Evolutionary conservation across 2,888 invertebrate genomes (phyloP).

Genomic region (Orgyia antiqua): DNA sequence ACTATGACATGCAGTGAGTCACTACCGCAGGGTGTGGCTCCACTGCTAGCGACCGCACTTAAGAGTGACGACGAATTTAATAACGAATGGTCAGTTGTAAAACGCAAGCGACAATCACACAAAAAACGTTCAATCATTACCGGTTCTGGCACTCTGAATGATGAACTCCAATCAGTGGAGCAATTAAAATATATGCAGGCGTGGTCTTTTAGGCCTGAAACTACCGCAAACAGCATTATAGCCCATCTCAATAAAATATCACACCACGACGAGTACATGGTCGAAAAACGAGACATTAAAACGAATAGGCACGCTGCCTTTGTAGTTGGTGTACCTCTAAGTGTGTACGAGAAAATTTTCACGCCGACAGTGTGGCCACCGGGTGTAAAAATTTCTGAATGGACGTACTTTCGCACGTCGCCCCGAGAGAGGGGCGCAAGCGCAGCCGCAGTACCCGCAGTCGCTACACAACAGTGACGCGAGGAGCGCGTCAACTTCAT

Average conservation of each 20-base stretch:
- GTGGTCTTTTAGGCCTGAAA: neutral
- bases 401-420: no score
- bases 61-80: neutral
- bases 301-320: neutral
- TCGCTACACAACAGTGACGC: no score
- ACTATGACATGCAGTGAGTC: neutral
- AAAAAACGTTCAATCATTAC: neutral
- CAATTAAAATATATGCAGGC: neutral
- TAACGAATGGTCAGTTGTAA: neutral
- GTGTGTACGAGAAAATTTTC: neutral
- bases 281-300: neutral
- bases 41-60: neutral
- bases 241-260: neutral
- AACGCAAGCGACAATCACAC: neutral
- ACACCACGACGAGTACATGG: neutral
- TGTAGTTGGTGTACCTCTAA: neutral
- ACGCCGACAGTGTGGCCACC: neutral
- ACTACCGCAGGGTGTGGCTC: no score
- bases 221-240: neutral
- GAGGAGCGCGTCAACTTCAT: no score
- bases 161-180: neutral
- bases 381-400: neutral
- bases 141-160: neutral
- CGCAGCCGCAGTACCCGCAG: no score
- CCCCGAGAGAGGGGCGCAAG: no score